A percentile compares a stretch with the other conserved stretches of the same genome.
These are phyloP conservation scores for Xanthorhoe designata DNA, from an alignment of 2,888 invertebrate species.

Conservation along the genomic window DNA sequence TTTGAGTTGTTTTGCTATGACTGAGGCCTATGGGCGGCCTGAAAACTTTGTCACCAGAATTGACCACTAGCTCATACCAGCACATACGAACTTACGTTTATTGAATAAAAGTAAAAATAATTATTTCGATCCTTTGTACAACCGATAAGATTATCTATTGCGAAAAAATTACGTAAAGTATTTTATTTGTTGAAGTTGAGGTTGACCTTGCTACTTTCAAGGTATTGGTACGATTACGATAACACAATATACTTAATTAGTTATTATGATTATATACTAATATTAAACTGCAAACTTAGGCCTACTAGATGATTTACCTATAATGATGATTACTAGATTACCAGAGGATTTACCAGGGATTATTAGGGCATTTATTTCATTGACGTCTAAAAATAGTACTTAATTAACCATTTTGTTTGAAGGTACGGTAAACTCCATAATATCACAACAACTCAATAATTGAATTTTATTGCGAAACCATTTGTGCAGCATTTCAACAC, in stretches of 20 bases:
- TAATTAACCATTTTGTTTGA: no score
- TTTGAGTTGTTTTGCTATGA: no score
- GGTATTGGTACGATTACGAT: background rate
- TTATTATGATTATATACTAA: background rate
- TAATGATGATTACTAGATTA: no score
- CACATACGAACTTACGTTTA: no score
- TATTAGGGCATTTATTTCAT: no score
- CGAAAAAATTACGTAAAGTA: background rate
- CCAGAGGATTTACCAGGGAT: no score
- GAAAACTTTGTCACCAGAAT: no score
- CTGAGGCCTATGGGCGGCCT: no score
- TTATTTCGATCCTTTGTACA: background rate
- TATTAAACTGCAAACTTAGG: no score
- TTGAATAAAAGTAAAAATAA: background rate
- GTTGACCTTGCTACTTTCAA: background rate
- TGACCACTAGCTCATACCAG: no score
- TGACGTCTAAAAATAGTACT: no score
- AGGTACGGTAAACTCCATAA: background rate
- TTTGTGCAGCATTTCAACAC: background rate
- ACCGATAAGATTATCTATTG: background rate
- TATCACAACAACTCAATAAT: background rate
- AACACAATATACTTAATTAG: background rate
- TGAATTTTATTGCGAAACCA: background rate
- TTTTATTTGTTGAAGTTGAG: background rate
- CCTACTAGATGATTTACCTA: no score